Base-by-base conservation (phyloP, 2,888 invertebrate genomes). In the Amblyjoppa fuscipennis region DNA sequence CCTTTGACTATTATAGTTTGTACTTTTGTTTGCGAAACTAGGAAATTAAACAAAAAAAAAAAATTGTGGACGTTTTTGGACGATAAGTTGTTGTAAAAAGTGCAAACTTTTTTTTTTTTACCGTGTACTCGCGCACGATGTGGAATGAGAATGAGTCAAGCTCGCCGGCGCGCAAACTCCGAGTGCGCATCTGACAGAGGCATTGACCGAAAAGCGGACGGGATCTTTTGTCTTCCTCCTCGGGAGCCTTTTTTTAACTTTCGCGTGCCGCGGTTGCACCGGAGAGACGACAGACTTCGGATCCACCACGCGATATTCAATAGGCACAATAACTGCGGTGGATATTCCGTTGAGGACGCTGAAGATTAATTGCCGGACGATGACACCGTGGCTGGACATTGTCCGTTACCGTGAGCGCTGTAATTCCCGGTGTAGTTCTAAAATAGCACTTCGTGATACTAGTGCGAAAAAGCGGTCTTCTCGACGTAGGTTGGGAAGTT, bases 111-210 rank as follows among this genome's bases (percentile, higher is more conserved):
- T 20, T 20, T 20, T 20, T 20, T 20, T 20, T 20, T 20, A 20
- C 41, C 49, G 45, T 51, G 45, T 70, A 13, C 45, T 5, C 0
- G 70, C 7, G 51, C 1, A 70, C 25, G 28, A 31, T 49, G 70
- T 45, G 51, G 70, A 66, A 51, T 28, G 70, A 25, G 71, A 28
- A 41, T n/a, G 73, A 53, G 69, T 61, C 31, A 61, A 61, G 61
- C 61, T 61, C 31, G 34, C 31, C 61, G 3, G 61, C 34, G 61
- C 61, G 61, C 61, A 61, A 28, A 28, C 61, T 31, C 31, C 61
- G 61, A 16, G 61, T 61, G 28, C 61, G 87, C 91, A 90, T 91
- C 91, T 91, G 91, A 91, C 91, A 89, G 89, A 90, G 89, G 89
- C 90, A 90, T 89, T 91, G 90, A 90, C 90, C 91, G 90, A 90